Percentiles rank a stretch among this genome's conserved stretches.
phyloP scores from a whole-genome alignment of 2,113 vertebrate species.

The Anolis sagrei region DNA sequence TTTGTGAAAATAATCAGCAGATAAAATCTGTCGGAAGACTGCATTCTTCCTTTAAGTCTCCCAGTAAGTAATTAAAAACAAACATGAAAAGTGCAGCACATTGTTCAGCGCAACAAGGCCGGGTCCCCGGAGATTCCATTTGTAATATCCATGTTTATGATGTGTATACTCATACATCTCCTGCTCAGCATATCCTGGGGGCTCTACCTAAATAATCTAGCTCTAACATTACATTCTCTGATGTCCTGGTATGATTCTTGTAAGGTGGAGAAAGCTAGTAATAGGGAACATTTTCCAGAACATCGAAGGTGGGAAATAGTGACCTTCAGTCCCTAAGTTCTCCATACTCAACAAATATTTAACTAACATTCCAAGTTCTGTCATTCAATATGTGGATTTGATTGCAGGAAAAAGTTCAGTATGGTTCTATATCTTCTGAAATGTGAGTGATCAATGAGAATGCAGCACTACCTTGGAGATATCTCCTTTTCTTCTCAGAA shows the following conservation, averaged over 20 bases:
- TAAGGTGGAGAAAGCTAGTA: background rate
- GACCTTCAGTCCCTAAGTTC: background rate
- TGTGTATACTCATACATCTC: background rate
- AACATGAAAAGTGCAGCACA: slow-evolving; percentile 34
- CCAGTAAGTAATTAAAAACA: slow-evolving; percentile 47
- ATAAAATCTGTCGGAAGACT: slow-evolving; percentile 66
- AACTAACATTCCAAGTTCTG: background rate
- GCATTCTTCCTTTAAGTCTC: slow-evolving; percentile 37
- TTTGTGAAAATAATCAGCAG: slow-evolving; percentile 69
- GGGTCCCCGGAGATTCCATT: slow-evolving; percentile 26
- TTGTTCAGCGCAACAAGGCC: slow-evolving; percentile 24
- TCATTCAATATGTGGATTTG: background rate
- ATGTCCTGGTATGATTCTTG: fast-evolving
- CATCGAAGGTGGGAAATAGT: too few species aligned
- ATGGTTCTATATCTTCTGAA: background rate
- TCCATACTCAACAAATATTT: background rate
- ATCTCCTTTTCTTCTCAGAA: background rate
- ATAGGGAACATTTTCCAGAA: background rate
- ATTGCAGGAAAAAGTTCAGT: background rate
- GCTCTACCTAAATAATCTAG: background rate
- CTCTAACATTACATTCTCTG: fast-evolving
- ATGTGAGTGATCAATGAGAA: background rate
- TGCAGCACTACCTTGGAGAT: background rate
- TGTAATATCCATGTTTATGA: background rate
- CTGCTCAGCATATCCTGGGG: background rate